These are phyloP conservation scores for Melieria crassipennis DNA, from an alignment of 2,888 invertebrate genomes.

Conservation along the genomic window DNA sequence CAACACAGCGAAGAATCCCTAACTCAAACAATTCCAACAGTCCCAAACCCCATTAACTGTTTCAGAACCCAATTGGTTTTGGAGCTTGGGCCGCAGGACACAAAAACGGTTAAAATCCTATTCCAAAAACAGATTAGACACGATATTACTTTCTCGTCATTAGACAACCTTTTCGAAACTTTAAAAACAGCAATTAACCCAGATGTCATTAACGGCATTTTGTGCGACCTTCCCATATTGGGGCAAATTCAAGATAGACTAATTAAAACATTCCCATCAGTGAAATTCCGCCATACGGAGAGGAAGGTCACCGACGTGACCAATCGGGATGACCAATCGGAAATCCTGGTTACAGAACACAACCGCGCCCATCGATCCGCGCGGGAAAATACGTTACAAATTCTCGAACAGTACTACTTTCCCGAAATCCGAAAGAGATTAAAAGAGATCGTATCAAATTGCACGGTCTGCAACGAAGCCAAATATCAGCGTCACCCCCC, in stretches of 20 bases:
- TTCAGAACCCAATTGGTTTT: slow-evolving; percentile 38
- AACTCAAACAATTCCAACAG: slow-evolving; percentile 30
- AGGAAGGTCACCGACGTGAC: neutral
- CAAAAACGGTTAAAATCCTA: slow-evolving; percentile 25
- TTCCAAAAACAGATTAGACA: slow-evolving; percentile 34
- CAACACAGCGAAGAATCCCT: slow-evolving; percentile 34
- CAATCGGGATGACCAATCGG: neutral
- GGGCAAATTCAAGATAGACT: slow-evolving; percentile 30
- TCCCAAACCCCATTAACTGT: slow-evolving; percentile 30
- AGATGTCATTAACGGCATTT: slow-evolving; percentile 5
- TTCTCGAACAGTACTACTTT: neutral
- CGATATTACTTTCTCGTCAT: slow-evolving; percentile 27
- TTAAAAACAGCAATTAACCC: neutral
- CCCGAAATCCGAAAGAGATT: slow-evolving; percentile 8
- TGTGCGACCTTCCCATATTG: slow-evolving; percentile 23
- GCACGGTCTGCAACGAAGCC: neutral
- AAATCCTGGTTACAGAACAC: neutral
- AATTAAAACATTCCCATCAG: slow-evolving; percentile 25
- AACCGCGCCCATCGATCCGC: neutral
- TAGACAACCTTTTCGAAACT: neutral
- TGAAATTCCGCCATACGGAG: slow-evolving; percentile 23
- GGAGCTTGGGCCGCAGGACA: slow-evolving; percentile 15
- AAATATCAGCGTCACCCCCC: too few relatives aligned
- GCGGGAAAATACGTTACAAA: neutral
- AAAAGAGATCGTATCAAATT: slow-evolving; percentile 24